Evolutionary conservation across 92 coral and sea anemone genomes (phyloP), one percentile per base, ranked within the genome.

Genomic region (Epizoanthus scotinus): DNA sequence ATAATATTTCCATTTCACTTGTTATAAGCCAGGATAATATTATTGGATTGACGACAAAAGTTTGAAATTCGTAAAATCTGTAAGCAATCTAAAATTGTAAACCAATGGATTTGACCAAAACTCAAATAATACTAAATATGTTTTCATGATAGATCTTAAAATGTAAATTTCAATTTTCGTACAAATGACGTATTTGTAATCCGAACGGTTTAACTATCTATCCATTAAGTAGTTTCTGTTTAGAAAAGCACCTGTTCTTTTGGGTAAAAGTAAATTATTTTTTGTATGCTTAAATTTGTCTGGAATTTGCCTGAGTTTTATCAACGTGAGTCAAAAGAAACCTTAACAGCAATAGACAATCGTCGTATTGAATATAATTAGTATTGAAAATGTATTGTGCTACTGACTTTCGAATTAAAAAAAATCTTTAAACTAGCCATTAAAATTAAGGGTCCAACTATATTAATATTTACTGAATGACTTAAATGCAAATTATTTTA

Each of bases 401-500:
- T 10, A 27, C 42, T 29, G 55, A n/a, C 55, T 38, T 59, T 47
- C 49, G 57, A n/a, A 5, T 36, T 26, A 12, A 20, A 12, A 20
- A 59, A 24, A 20, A 3, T 21, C 22, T 57, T 59, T 20, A 27
- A 31, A 59, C 22, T 20, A 36, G 38, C 61, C 12, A 9, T 59
- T 2, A 40, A 57, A 75, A 58, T 21, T 75, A 57, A 56, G 25
- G 1, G 17, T 57, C 50, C 13, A 40, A 21, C 49, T 10, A 20
- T 13, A 14, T 31, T 75, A n/a, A n/a, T n/a, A 57, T 21, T 59
- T 58, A 59, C 44, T 59, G 54, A 59, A 58, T 15, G 15, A 21
- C 57, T 73, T 34, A 58, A 75, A 73, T 75, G 81, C 81, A 75
- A 75, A 75, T 75, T 68, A 15, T 40, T 63, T 59, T 10, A 58